Evolutionary conservation across 2,113 vertebrate species (phyloP).

Genomic region (Podocnemis expansa): DNA sequence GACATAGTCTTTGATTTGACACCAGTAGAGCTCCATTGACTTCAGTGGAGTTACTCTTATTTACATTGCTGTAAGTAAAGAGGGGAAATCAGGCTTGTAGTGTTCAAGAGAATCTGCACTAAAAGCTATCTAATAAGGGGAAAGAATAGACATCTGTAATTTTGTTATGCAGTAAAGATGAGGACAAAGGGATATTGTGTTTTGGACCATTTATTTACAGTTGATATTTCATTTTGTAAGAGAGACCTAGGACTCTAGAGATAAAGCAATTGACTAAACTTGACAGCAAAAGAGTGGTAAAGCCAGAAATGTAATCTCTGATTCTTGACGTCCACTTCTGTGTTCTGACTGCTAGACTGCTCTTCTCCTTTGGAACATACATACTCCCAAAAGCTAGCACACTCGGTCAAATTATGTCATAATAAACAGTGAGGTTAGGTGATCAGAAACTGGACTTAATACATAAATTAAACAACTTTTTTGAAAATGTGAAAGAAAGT

Average conservation of each 20-base stretch:
- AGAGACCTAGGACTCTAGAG: neutral
- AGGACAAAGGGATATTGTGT: neutral
- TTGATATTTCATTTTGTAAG: neutral
- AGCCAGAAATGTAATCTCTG: fast-evolving
- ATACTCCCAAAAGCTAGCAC: neutral
- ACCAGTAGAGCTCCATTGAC: neutral
- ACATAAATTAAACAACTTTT: neutral
- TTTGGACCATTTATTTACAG: neutral
- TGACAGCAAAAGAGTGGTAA: fast-evolving
- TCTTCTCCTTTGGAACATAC: neutral
- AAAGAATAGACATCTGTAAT: neutral
- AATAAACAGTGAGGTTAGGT: neutral
- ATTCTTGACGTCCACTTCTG: neutral
- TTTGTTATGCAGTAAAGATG: neutral
- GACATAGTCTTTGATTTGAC: conserved; percentile 18
- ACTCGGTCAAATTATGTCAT: neutral
- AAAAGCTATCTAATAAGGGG: neutral
- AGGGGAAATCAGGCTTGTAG: neutral
- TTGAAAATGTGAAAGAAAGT: neutral
- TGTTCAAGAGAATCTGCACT: neutral
- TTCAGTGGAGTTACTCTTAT: neutral
- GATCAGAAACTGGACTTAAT: neutral
- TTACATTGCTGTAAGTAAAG: neutral
- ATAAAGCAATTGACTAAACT: neutral
- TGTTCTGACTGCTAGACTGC: neutral